phyloP scores from a whole-genome alignment of 1,140 invertebrate genomes.

The Aphelenchoides fujianensis region DNA sequence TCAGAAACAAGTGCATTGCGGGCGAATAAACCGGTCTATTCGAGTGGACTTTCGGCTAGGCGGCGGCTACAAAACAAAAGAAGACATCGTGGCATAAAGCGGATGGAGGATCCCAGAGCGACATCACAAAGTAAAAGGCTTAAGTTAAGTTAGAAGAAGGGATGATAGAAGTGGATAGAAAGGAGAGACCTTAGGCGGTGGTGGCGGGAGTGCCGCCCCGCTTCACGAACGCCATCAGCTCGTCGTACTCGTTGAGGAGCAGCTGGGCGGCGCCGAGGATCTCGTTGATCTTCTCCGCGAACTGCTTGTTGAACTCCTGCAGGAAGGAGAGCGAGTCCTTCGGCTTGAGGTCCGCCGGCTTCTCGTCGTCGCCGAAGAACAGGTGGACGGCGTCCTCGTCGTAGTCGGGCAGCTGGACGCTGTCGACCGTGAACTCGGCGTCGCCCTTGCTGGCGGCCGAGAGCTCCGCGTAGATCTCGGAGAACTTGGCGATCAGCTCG shows the following conservation, averaged over 20 bases:
- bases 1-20: no score
- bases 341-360: not conserved
- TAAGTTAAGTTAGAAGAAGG: no score
- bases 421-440: conserved; percentile 25
- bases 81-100: no score
- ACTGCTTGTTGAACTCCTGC: conserved; percentile 23
- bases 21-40: no score
- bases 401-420: conserved; percentile 30
- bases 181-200: no score
- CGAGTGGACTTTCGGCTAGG: no score
- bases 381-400: conserved; percentile 25
- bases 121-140: no score
- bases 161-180: no score
- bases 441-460: conserved; percentile 12
- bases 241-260: conserved; percentile 31
- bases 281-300: conserved; percentile 30
- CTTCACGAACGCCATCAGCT: conserved; percentile 17
- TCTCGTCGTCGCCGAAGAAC: conserved; percentile 21
- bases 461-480: conserved; percentile 23
- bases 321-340: conserved; percentile 7
- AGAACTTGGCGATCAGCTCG: conserved; percentile 18
- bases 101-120: no score
- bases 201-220: conserved; percentile 9
- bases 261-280: conserved; percentile 33
- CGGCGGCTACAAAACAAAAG: no score